Base-by-base conservation (phyloP, 2,888 invertebrate species). In the Onchidella celtica region DNA sequence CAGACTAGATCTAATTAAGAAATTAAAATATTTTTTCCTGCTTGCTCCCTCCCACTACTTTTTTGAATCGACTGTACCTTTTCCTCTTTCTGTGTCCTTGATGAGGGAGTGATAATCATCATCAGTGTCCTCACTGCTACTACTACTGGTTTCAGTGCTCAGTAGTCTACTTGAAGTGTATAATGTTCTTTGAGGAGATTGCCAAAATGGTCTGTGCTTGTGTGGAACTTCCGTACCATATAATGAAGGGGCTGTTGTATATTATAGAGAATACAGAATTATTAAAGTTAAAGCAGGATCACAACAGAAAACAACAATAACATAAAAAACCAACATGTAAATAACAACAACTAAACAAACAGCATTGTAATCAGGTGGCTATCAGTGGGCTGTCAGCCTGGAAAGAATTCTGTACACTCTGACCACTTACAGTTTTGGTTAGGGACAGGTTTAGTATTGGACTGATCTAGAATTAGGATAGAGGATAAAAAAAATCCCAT, bases 101-200 rank as follows among this genome's bases (percentile, higher is more conserved):
- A 95, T 95, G 83, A 95, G 95, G 79, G 94, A 94, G 89, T 95
- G 95, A 85, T 95, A 94, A 1, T 95, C 95, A 47, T 93, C 92
- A 9, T 92, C 91, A 27, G 82, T 81, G 55, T 84, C 85, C 38
- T 84, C 83, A 14, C 36, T 85, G n/a, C n/a, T n/a, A n/a, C n/a
- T n/a, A n/a, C n/a, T n/a, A n/a, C n/a, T n/a, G 14, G 85, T 75
- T 11, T 73, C 77, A 66, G 78, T 73, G 29, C 70, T 66, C 36
- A 40, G 24, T 21, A 70, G 38, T 11, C 66, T 34, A 27, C 61
- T 72, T 32, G 73, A 63, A 3, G 63, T 17, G 2, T 55, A 36
- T 0, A 73, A 4, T 29, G 79, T 55, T 14, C 72, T 61, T 24
- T 72, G 80, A 34, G 57, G n/a, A 40, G 11, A 1, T 36, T 36